Evolutionary conservation across 1,140 invertebrate species (phyloP), one percentile per base, ranked within the genome.

Genomic region (Brachionus paranguensis): DNA sequence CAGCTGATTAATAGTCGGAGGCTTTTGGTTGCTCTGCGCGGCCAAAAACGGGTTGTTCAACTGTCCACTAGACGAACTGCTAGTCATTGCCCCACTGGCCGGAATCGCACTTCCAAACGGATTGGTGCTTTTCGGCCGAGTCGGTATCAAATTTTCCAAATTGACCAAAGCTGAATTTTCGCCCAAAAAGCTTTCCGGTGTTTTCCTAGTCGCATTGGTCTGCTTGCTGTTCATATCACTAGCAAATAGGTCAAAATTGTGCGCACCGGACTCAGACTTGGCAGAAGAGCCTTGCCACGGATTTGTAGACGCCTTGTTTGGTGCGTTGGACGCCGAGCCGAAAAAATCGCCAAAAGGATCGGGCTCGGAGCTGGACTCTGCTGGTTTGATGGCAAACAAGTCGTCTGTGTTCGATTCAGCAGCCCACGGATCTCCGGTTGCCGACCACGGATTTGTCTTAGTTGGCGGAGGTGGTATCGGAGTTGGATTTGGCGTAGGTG

Each of bases 121-220:
- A 83, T 83, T 83, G 6, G 81, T 83, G 37, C 60, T 68, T 55
- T 47, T 68, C 7, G 81, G 60, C 27, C 60, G 41, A 12, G 60
- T 20, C 11, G 60, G 81, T 37, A 83, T 68, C 41, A 70, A 70
- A 53, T 83, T 83, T 37, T 83, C 81, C n/a, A 83, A 43, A 83
- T 83, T 83, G 24, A 83, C 81, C 11, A 83, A 11, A 29, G 60
- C 24, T 10, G 53, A 72, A 45, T 83, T 83, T 33, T 83, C 81
- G 8, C 81, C 81, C 8, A 83, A 37, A 47, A 83, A 83, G 41
- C 81, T 83, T 12, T 83, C 81, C 5, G 81, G 81, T 20, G 81
- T 83, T 83, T 83, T 83, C 29, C 81, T 47, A 81, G 64, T 64
- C 20, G 43, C 29, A 64, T 81, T 47, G 0, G 6, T 5, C 43